Evolutionary conservation across 1,140 invertebrate genomes (phyloP).

Genomic region (Heliconius melpomene): DNA sequence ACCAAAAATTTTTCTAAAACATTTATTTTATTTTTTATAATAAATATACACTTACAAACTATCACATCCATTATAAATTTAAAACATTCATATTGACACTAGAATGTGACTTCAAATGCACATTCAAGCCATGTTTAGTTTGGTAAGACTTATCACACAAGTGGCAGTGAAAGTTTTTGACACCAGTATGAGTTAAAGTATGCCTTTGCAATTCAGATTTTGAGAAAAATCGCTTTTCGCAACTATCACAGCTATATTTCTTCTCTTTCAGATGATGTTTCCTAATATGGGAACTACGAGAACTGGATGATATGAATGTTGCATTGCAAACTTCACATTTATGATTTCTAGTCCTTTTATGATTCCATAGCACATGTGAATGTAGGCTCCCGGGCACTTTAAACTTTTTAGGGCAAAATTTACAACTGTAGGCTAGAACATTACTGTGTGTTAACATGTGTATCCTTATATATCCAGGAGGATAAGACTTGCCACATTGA

Average conservation of each 20-base stretch:
- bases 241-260: conserved; percentile 74
- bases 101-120: conserved; percentile 72
- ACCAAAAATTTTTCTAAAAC: no score
- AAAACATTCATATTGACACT: conserved; percentile 42
- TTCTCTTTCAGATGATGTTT: conserved; percentile 78
- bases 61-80: conserved; percentile 31
- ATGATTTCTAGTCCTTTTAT: conserved; percentile 73
- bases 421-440: conserved; percentile 69
- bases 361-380: conserved; percentile 76
- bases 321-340: conserved; percentile 76
- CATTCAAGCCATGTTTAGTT: conserved; percentile 75
- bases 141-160: conserved; percentile 78
- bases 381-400: conserved; percentile 75
- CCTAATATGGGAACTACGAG: conserved; percentile 71
- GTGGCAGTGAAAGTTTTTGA: conserved; percentile 76
- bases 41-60: no score
- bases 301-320: conserved; percentile 75
- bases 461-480: conserved; percentile 71
- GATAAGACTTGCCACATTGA: conserved; percentile 78
- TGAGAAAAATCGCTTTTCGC: conserved; percentile 74
- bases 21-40: no score
- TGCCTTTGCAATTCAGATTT: conserved; percentile 74
- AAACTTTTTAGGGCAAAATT: conserved; percentile 77
- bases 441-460: conserved; percentile 77
- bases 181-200: conserved; percentile 72